These are phyloP conservation scores for Hirtodrosophila trivittata DNA, from an alignment of 2,888 invertebrate genomes.

Conservation along the genomic window DNA sequence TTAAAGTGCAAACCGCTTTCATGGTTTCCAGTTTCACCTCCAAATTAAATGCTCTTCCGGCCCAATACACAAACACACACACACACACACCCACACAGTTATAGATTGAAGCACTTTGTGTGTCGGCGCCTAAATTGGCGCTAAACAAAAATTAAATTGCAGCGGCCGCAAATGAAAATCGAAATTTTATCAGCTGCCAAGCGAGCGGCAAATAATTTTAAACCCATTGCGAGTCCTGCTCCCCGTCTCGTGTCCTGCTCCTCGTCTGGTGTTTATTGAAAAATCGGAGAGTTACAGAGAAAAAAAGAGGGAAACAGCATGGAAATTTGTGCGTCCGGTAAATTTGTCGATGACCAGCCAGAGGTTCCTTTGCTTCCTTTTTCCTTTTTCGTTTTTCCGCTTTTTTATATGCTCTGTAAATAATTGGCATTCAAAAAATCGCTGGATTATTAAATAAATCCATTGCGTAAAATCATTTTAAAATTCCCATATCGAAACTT, in stretches of 20 bases:
- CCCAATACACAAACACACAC: conserved; percentile 15
- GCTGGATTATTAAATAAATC: conserved; percentile 65
- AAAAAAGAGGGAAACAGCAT: conserved; percentile 30
- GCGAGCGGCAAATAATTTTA: conserved; percentile 46
- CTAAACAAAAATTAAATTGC: conserved; percentile 70
- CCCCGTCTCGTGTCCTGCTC: not conserved
- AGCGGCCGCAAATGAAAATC: conserved; percentile 61
- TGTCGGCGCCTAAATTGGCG: conserved; percentile 35
- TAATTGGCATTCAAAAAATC: conserved; percentile 37
- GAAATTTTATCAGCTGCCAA: conserved; percentile 61
- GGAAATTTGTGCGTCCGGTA: conserved; percentile 51
- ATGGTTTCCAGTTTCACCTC: conserved; percentile 63
- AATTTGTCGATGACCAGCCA: conserved; percentile 59
- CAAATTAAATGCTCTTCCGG: conserved; percentile 63
- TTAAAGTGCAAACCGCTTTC: conserved; percentile 56
- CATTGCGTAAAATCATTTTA: conserved; percentile 66
- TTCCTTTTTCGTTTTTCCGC: conserved; percentile 9
- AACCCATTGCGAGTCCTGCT: conserved; percentile 7
- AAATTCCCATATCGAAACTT: conserved; percentile 21
- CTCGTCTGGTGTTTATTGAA: conserved; percentile 42
- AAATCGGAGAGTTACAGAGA: not conserved
- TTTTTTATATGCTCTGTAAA: conserved; percentile 31
- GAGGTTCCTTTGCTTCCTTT: conserved; percentile 51
- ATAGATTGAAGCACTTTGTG: too few relatives aligned
- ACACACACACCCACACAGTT: conserved; percentile 11